These are phyloP conservation scores for Lucinisca nassula DNA, from an alignment of 2,888 invertebrate genomes.

Conservation along the genomic window DNA sequence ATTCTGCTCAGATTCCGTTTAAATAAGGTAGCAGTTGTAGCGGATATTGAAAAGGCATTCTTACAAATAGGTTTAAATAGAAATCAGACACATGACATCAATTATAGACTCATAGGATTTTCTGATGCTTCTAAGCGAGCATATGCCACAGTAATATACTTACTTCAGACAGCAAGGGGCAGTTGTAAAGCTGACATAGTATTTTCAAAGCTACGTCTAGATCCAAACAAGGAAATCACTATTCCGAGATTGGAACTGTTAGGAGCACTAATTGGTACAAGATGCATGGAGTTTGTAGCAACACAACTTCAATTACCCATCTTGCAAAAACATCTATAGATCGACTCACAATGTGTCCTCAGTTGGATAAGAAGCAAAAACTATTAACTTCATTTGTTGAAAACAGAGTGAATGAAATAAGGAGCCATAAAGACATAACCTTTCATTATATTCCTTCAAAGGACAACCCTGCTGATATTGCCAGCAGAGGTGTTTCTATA, in stretches of 20 bases:
- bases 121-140: conserved; percentile 24
- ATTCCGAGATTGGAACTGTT: conserved; percentile 26
- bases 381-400: not conserved
- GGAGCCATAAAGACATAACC: not conserved
- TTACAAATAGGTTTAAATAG: conserved; percentile 13
- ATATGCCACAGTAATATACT: conserved; percentile 8
- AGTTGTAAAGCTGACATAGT: not conserved
- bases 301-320: not conserved
- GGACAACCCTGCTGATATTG: conserved; percentile 18
- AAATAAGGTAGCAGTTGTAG: conserved; percentile 7
- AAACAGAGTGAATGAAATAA: conserved; percentile 15
- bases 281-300: conserved; percentile 14
- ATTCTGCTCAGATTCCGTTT: conserved; percentile 34
- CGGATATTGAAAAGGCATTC: conserved; percentile 42
- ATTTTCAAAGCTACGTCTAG: conserved; percentile 32
- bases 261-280: not conserved
- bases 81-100: too few species aligned
- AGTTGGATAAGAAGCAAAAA: conserved; percentile 11
- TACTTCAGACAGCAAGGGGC: not conserved
- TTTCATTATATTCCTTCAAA: conserved; percentile 1
- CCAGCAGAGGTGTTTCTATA: not conserved
- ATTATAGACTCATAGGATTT: too few species aligned
- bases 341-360: conserved; percentile 9
- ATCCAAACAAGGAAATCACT: not conserved
- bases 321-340: not conserved